Evolutionary conservation across 2,113 vertebrate genomes (phyloP), one percentile per base, ranked within the genome.

Genomic region (Cairina moschata): DNA sequence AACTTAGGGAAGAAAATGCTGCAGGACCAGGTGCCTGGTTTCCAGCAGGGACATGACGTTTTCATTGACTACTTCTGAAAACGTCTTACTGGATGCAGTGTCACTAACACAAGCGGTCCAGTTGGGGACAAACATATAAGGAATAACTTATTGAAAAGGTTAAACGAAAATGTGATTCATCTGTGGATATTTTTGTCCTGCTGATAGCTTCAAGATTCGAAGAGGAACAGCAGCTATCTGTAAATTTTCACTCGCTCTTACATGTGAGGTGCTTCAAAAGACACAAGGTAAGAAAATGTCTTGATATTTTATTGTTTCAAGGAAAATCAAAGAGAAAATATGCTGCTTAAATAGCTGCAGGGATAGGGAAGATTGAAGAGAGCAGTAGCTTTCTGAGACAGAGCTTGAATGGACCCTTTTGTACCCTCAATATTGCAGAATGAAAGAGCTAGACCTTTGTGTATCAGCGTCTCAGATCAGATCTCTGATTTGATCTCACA

Each of bases 21-120:
- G 18, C 84, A 72, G 63, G 55, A 83, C 18, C 13, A 67, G 29
- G 14, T 62, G 36, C 8, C 23, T 34, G 3, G 31, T 91, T 91
- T 83, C 46, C n/a, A 44, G 21, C 2, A 20, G 42, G 25, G 13
- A 3, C 2, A 0, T 50, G 55, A 40, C 50, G n/a, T 2, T 31
- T 83, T 80, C 74, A 55, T 9, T 69, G 52, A 52, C 23, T 65
- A 50, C 54, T 62, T 38, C 65, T 69, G 38, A 69, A 54, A 44
- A 48, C 23, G 1, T 67, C 11, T 14, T 50, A 56, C 20, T 34
- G 26, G 44, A 13, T 59, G 17, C 66, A 56, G 0, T 34, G 62
- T 48, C 59, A 25, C 36, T 52, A 72, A 52, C 46, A 32, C 52
- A 21, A 36, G 36, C 34, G 38, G 54, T 71, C 36, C 50, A 31